Conservation (phyloP, 2,888 invertebrate genomes). For the Malthinus flaveolus region DNA sequence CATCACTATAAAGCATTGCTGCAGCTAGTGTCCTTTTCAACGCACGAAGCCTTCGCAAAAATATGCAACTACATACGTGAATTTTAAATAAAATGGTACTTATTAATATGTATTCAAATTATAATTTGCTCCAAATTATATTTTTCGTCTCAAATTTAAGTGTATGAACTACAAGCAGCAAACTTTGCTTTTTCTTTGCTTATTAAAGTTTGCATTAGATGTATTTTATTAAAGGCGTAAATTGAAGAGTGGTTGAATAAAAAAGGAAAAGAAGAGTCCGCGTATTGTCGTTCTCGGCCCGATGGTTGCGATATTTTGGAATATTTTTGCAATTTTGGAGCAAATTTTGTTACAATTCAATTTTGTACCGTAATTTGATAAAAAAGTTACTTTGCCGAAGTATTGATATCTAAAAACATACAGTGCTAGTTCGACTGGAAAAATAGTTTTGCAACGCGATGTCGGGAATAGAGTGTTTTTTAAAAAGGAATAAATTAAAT, state of each 20-base stretch:
- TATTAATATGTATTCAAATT: neutral
- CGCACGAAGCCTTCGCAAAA: conserved; percentile 27
- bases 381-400: neutral
- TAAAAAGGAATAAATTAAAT: too few relatives aligned
- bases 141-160: too few relatives aligned
- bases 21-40: conserved; percentile 29
- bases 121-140: neutral
- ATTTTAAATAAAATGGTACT: neutral
- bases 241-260: neutral
- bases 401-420: neutral
- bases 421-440: neutral
- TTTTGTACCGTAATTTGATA: neutral
- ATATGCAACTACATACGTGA: neutral
- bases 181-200: too few relatives aligned
- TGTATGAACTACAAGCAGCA: too few relatives aligned
- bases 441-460: neutral
- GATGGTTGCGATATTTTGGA: too few relatives aligned
- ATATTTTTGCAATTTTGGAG: too few relatives aligned
- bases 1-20: conserved; percentile 42
- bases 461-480: neutral
- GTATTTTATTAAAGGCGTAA: too few relatives aligned
- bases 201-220: too few relatives aligned
- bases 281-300: too few relatives aligned
- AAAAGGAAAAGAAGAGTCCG: too few relatives aligned
- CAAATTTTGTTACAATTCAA: too few relatives aligned